Evolutionary conservation across 2,797 vertebrate species (phyloP).

Genomic region (Thamnophis elegans): DNA sequence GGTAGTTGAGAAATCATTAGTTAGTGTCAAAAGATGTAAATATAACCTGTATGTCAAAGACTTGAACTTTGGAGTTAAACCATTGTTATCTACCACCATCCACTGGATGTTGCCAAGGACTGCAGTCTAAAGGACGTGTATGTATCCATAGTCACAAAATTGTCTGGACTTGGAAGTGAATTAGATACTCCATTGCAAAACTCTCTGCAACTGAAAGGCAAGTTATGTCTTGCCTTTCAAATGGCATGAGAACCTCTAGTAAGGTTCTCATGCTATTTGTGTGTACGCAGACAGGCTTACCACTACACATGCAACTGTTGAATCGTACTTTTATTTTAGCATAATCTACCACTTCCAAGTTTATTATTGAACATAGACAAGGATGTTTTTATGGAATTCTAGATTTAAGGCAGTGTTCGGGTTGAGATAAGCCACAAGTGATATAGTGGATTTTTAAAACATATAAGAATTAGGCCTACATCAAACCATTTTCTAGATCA

Average conservation of each 20-base stretch:
- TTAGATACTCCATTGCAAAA: not conserved
- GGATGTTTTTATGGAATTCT: conserved; percentile 34
- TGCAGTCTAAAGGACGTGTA: conserved; percentile 27
- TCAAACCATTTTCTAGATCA: not conserved
- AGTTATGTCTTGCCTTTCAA: not conserved
- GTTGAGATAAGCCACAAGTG: conserved; percentile 30
- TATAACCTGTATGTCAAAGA: conserved; percentile 40
- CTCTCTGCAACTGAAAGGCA: not conserved
- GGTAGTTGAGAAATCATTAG: conserved; percentile 58
- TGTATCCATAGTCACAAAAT: not conserved
- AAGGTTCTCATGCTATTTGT: not conserved
- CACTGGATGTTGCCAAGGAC: conserved; percentile 44
- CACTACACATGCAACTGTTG: not conserved
- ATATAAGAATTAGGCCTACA: conserved; percentile 37
- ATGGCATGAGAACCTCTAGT: not conserved
- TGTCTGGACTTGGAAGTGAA: not conserved
- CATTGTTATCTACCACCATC: conserved; percentile 48
- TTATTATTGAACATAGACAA: conserved; percentile 55
- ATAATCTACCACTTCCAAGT: not conserved
- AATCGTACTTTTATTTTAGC: not conserved
- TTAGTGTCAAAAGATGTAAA: conserved; percentile 62
- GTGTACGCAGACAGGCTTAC: not conserved
- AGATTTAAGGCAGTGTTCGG: conserved; percentile 25
- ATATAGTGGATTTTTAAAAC: conserved; percentile 11
- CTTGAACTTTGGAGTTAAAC: conserved; percentile 57